Conservation (phyloP, 2,888 invertebrate genomes). For the Helleia helle region DNA sequence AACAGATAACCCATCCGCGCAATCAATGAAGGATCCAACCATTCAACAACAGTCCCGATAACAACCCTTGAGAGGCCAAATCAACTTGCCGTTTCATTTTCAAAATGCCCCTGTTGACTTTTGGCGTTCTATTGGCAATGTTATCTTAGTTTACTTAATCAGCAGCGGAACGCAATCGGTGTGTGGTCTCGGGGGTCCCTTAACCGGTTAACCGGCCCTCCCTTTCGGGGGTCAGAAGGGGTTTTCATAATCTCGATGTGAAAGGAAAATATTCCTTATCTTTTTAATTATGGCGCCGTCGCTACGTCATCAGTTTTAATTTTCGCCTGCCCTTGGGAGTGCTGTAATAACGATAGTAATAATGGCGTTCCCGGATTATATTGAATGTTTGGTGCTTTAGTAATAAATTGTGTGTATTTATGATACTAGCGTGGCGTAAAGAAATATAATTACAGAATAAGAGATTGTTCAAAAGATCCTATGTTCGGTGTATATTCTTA, state of each 20-base stretch:
- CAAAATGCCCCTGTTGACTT: constrained; percentile 65
- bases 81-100: constrained; percentile 68
- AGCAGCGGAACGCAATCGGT: constrained; percentile 52
- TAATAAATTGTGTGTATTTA: too few species aligned
- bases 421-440: too few species aligned
- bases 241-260: constrained; percentile 41
- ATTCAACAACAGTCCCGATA: constrained; percentile 60
- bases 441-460: too few species aligned
- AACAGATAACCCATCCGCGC: constrained; percentile 26
- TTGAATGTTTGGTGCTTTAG: neutral
- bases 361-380: too few species aligned
- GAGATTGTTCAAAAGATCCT: too few species aligned
- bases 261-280: constrained; percentile 70
- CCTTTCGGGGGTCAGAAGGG: constrained; percentile 40
- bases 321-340: constrained; percentile 50
- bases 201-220: constrained; percentile 57
- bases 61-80: constrained; percentile 65
- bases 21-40: constrained; percentile 52
- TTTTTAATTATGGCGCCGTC: constrained; percentile 67
- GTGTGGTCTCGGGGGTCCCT: constrained; percentile 56
- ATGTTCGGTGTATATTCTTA: too few species aligned
- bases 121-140: constrained; percentile 63
- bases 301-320: constrained; percentile 71
- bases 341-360: constrained; percentile 22
- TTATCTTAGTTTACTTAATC: constrained; percentile 74